Evolutionary conservation across 2,113 vertebrate genomes (phyloP), one percentile per base, ranked within the genome.

Genomic region (Sciurus niger): DNA sequence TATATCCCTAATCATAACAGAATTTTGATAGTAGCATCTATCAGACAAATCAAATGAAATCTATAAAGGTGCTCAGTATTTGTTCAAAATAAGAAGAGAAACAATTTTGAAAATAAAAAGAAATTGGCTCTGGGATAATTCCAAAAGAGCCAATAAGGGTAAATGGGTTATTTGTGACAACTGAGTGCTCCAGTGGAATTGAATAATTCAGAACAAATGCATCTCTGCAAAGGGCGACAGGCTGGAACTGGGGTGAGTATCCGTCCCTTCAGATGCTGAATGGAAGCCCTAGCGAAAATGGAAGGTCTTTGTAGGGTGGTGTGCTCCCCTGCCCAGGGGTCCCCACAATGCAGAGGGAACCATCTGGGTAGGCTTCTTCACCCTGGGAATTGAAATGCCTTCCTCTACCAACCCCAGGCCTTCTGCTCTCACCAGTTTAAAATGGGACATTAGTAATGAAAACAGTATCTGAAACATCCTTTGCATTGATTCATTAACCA

Each of bases 401-500:
- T 91, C 48, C 12, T 77, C n/a, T 43, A 37, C 22, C 70, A 67
- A 55, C n/a, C 17, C 12, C 48, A 43, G 79, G 53, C 14, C 78
- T 85, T 84, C 34, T 85, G 85, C 63, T 78, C n/a, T 96, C 73
- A n/a, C 24, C 20, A 63, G 0, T 1, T 60, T 74, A 93, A 97
- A 97, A 84, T 77, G 37, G 88, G 85, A 70, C 84, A 68, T 97
- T 88, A 55, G 55, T 93, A 94, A 95, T 88, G 68, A 96, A 90
- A 96, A 96, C 37, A 91, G 91, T 84, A 91, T 94, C 68, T 77
- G 85, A 95, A 94, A 94, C 80, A 89, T 90, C 78, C 76, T 77
- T 80, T 63, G 91, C 78, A 97, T 90, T 80, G 91, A 97, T 94
- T 97, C 93, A 92, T 96, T 96, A 97, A 89, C 95, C 83, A 8